These are phyloP conservation scores for Atta cephalotes DNA, from an alignment of 1,140 invertebrate genomes.

Conservation along the genomic window DNA sequence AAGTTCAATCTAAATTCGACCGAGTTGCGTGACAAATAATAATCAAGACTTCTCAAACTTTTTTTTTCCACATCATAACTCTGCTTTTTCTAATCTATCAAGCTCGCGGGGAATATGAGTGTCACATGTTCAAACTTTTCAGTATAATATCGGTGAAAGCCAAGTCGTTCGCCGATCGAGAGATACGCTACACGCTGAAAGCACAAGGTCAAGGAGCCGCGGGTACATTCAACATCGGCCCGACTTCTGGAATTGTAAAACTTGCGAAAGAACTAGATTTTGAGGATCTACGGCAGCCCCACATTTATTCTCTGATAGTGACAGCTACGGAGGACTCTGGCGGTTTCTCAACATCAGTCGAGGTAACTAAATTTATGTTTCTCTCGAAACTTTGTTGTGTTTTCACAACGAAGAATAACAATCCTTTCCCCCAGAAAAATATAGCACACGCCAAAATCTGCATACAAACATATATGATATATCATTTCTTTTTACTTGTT, in stretches of 20 bases:
- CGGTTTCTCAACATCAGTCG: slow-evolving; percentile 97
- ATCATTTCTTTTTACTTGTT: slow-evolving; percentile 15
- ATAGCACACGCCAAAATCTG: background rate
- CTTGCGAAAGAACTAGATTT: slow-evolving; percentile 98
- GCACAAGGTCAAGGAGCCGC: slow-evolving; percentile 97
- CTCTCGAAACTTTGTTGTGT: background rate
- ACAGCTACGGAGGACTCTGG: slow-evolving; percentile 98
- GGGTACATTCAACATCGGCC: slow-evolving; percentile 97
- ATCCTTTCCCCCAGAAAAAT: background rate
- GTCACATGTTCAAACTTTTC: slow-evolving; percentile 77
- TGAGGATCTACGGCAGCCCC: slow-evolving; percentile 96
- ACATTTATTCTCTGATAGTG: slow-evolving; percentile 96
- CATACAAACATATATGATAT: too few relatives aligned
- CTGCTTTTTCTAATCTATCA: background rate
- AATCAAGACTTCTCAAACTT: slow-evolving; percentile 19
- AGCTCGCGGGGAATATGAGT: background rate
- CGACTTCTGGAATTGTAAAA: slow-evolving; percentile 97
- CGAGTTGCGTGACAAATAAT: slow-evolving; percentile 10
- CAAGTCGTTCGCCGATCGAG: slow-evolving; percentile 97
- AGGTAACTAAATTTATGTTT: slow-evolving; percentile 88
- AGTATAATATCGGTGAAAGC: slow-evolving; percentile 98
- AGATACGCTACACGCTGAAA: slow-evolving; percentile 97
- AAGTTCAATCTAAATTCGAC: slow-evolving; percentile 19
- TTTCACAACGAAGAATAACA: slow-evolving; percentile 7
- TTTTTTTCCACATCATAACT: background rate